Evolutionary conservation across 1,140 invertebrate genomes (phyloP), one percentile per base, ranked within the genome.

Genomic region (Drosophila tsacasi): DNA sequence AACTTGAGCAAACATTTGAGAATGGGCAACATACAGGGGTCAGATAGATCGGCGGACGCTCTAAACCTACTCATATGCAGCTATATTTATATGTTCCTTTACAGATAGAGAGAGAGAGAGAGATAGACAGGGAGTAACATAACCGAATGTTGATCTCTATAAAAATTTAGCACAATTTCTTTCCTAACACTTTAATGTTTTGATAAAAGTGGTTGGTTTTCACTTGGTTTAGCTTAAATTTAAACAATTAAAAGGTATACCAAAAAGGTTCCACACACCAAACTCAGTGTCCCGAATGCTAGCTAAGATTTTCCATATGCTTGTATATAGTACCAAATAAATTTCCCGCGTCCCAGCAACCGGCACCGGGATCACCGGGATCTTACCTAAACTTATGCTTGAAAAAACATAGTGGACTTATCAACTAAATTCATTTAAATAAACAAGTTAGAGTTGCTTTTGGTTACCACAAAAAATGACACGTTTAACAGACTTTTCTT

Each of bases 401-500:
- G 63, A 81, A 71, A 80, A 81, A 81, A 61, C 71, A 23, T 47
- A 23, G 25, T 60, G 40, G 50, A 81, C 82, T 78, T 85, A 85
- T 73, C 25, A 79, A 66, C 59, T 76, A 83, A 76, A 59, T 76
- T 81, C 52, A 69, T 80, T 72, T 73, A 76, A 86, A 76, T 85
- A 82, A 90, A 79, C 59, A 49, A 74, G 55, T 69, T 75, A 69
- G 54, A 81, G 73, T 80, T 86, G 75, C 75, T 86, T 72, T 72
- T 75, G 76, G 58, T 84, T 81, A 81, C 81, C 85, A 81, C 74
- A 90, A 90, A 89, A 85, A 90, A 90, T 82, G 81, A 90, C 85
- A 89, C 85, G 64, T 79, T 85, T 64, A 82, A 90, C 85, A 90
- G 85, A 90, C 85, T 90, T 90, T 90, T 90, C 81, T 65, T 90